A percentile compares a stretch with the other conserved stretches of the same genome.
Evolutionary conservation across 1,140 invertebrate genomes (phyloP).

Genomic region (Archegozetes longisetosus): DNA sequence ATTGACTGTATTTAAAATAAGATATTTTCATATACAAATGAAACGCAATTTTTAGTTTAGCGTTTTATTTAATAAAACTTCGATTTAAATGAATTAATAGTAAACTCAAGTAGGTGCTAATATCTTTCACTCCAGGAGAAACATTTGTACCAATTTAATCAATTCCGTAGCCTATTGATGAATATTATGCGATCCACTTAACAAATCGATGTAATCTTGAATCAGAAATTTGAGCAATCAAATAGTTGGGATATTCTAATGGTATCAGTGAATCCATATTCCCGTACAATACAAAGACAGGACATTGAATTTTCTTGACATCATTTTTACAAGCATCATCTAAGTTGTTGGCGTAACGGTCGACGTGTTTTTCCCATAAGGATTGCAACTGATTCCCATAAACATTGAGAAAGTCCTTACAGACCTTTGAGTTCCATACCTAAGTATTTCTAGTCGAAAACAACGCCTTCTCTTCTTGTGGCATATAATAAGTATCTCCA

Average conservation of each 20-base stretch:
- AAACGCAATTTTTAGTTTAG: too few relatives aligned
- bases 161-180: slow-evolving; percentile 56
- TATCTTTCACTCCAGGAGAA: background rate
- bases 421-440: background rate
- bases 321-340: background rate
- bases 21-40: too few relatives aligned
- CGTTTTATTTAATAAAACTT: too few relatives aligned
- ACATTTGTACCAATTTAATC: slow-evolving; percentile 36
- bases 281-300: slow-evolving; percentile 5
- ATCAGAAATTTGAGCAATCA: slow-evolving; percentile 45
- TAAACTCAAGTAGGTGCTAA: too few relatives aligned
- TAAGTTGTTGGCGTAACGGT: background rate
- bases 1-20: too few relatives aligned
- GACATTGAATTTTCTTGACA: slow-evolving; percentile 5
- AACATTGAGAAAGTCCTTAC: background rate
- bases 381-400: background rate
- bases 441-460: background rate
- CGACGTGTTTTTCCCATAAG: background rate
- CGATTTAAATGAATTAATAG: too few relatives aligned
- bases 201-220: slow-evolving; percentile 51
- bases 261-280: slow-evolving; percentile 53
- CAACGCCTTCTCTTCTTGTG: background rate
- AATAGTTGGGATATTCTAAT: slow-evolving; percentile 46
- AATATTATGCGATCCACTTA: slow-evolving; percentile 69
- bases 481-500: background rate